Evolutionary conservation across 2,888 invertebrate genomes (phyloP), one percentile per base, ranked within the genome.

Genomic region (Megastigmus dorsalis): DNA sequence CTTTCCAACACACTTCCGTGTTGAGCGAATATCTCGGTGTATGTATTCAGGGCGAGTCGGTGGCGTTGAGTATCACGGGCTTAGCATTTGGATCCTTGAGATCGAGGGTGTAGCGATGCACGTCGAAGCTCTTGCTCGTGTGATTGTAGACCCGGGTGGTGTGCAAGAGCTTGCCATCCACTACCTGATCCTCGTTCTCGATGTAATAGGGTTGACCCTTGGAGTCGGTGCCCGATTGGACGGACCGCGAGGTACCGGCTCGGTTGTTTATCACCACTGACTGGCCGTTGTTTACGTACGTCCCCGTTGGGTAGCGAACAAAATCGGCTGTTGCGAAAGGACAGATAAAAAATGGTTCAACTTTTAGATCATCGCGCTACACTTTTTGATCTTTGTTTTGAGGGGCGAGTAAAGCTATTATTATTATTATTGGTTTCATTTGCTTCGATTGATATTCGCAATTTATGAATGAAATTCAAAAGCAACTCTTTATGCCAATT

Each of bases 141-240:
- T 74, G 74, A 65, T 85, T 78, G 60, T 78, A 80, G 38, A 75
- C n/a, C 30, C 65, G 80, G 0, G 82, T 83, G 2, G 75, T 72
- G 63, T 79, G 82, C 41, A 80, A 71, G 20, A 84, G 78, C 6
- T 63, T 67, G 30, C 76, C 63, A 20, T 71, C 82, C 3, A 78
- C 38, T 13, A 79, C 13, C 6, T 23, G 60, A 0, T 84, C 81
- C 20, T 78, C 77, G 30, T 20, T 77, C 3, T 79, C 79, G 10
- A 79, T 79, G 15, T 76, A 74, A 74, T 76, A 85, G 0, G 78
- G 74, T 9, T 74, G 55, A 0, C 85, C 85, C n/a, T 82, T 68
- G 3, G 68, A 28, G 6, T 75, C 77, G 26, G 33, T 60, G 4
- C 83, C 84, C 3, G 82, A 81, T 0, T 67, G 54, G 2, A 83